Evolutionary conservation across 2,797 vertebrate genomes (phyloP).

Genomic region (Stomatorhinus walkeri): DNA sequence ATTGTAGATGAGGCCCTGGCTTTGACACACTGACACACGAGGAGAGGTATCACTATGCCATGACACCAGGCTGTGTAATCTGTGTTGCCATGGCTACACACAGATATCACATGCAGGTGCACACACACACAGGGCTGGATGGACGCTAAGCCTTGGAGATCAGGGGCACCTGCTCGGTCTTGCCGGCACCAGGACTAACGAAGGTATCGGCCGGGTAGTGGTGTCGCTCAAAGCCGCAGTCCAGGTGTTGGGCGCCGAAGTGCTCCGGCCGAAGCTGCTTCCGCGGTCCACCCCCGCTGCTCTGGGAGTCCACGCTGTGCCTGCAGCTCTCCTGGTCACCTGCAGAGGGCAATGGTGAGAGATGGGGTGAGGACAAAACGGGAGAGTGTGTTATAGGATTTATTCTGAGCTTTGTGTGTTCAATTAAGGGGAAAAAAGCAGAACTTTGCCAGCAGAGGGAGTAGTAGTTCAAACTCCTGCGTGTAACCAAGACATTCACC

Average conservation of each 20-base stretch:
- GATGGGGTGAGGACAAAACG: not conserved
- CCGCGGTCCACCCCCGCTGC: conserved; percentile 61
- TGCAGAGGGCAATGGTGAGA: conserved; percentile 32
- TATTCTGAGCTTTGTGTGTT: not conserved
- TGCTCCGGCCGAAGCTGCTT: conserved; percentile 77
- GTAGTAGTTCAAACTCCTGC: not conserved
- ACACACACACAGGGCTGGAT: not conserved
- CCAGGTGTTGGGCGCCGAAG: conserved; percentile 71
- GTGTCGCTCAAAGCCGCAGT: conserved; percentile 79
- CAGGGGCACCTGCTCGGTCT: conserved; percentile 73
- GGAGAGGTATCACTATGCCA: not conserved
- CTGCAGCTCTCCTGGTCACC: conserved; percentile 84
- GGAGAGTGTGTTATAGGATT: conserved; percentile 6
- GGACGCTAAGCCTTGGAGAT: not conserved
- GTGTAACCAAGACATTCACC: not conserved
- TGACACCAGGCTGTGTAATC: not conserved
- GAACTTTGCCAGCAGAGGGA: not conserved
- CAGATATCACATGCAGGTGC: not conserved
- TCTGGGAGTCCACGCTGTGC: conserved; percentile 79
- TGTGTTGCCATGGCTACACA: not conserved
- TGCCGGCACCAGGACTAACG: conserved; percentile 58
- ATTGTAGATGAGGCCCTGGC: not conserved
- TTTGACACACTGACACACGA: not conserved
- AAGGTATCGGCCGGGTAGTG: conserved; percentile 71
- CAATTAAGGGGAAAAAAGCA: not conserved